Conservation (phyloP, 2,888 invertebrate species). For the Sipha maydis region DNA sequence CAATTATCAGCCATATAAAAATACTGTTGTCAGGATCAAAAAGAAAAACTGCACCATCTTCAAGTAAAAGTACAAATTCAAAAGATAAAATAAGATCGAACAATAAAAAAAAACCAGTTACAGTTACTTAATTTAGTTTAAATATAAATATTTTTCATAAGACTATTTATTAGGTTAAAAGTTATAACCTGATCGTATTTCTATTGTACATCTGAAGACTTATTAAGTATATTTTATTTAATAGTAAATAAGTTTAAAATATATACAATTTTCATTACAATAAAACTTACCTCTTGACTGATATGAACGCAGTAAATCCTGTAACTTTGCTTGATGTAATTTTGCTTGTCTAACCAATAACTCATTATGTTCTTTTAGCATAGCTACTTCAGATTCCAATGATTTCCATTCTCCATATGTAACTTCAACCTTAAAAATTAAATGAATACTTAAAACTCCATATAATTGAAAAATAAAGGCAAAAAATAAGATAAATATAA, state of each 20-base stretch:
- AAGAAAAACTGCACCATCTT: not conserved
- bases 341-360: constrained; percentile 75
- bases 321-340: constrained; percentile 67
- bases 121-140: not conserved
- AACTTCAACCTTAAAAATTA: constrained; percentile 66
- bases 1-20: constrained; percentile 1
- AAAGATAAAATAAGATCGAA: not conserved
- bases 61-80: not conserved
- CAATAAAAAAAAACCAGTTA: not conserved
- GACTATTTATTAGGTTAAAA: no score
- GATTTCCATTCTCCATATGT: constrained; percentile 66
- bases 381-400: constrained; percentile 66
- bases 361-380: constrained; percentile 68
- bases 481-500: not conserved
- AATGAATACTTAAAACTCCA: no score
- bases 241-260: no score
- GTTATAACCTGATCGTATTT: no score
- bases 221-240: no score
- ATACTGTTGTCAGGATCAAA: not conserved
- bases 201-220: no score
- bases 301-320: constrained; percentile 64
- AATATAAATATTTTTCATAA: not conserved
- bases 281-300: constrained; percentile 64
- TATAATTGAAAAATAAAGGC: no score
- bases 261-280: no score